Conservation (phyloP, 1,140 invertebrate genomes). For the Mactra quadrangularis region DNA sequence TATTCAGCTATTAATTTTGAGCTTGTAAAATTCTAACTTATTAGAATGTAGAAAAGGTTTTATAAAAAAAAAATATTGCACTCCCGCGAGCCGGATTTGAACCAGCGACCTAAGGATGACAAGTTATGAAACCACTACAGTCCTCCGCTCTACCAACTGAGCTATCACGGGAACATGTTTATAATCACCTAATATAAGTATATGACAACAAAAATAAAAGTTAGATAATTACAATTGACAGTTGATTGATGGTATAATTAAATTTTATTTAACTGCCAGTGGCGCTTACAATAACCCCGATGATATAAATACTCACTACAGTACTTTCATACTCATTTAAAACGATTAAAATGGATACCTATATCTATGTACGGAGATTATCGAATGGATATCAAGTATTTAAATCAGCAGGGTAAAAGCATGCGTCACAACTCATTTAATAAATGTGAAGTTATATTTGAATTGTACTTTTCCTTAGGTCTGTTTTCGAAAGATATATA, state of each 20-base stretch:
- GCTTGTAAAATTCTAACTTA: too few relatives aligned
- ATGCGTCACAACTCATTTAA: neutral
- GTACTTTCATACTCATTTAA: neutral
- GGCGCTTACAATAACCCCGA: too few relatives aligned
- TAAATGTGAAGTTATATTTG: neutral
- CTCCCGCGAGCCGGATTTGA: conserved; percentile 64
- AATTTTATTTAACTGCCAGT: too few relatives aligned
- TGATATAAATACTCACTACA: too few relatives aligned
- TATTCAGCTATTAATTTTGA: too few relatives aligned
- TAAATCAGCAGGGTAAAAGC: too few relatives aligned
- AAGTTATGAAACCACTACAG: conserved; percentile 64
- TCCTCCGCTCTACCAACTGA: conserved; percentile 78
- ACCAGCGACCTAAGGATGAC: conserved; percentile 59
- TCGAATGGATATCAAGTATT: too few relatives aligned
- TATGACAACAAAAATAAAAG: neutral
- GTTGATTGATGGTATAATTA: neutral
- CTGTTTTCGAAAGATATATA: conserved; percentile 49
- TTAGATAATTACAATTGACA: neutral
- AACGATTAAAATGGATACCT: neutral
- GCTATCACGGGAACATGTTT: conserved; percentile 67
- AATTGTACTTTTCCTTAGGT: conserved; percentile 47
- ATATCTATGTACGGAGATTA: too few relatives aligned
- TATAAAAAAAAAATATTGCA: neutral
- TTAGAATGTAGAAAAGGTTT: too few relatives aligned
- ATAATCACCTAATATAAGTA: neutral